Base-by-base conservation (phyloP, 2,113 vertebrate species). In the Gobiocypris rarus region DNA sequence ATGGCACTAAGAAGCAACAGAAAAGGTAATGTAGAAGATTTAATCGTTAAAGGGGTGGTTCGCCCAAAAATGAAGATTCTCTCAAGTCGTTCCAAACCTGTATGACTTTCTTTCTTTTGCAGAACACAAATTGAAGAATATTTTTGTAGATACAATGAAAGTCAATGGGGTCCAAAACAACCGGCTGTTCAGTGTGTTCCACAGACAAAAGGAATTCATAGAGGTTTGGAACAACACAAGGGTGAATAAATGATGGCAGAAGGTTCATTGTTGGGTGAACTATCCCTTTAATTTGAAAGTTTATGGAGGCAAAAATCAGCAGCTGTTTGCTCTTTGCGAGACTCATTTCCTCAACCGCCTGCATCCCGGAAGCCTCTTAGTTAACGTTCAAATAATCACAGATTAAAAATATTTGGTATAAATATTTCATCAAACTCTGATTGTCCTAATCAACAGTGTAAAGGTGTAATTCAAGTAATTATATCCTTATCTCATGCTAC, bases 341-440 rank as follows among this genome's bases (percentile, higher is more conserved):
- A 22, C 34, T 70, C 22, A 24, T 43, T 43, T 38, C 22, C 22
- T 2, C 34, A 4, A n/a, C 38, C 24, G 0, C 9, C 28, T 22
- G 50, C 9, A 75, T 56, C 48, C 28, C 69, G 9, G 48, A 76
- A 77, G 10, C 34, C 9, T 24, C 22, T 61, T 75, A 50, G 48
- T 54, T 45, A 43, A 78, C 67, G 43, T 67, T 79, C 34, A 9
- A 28, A 50, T 80, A 80, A 67, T 67, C 61, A 34, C 78, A 50
- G 24, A 80, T 78, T 43, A 28, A 61, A 76, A 73, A 59, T 45
- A 75, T 77, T 74, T 38, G 22, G 38, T 77, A 56, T 70, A 52
- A 77, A 28, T 77, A 52, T 77, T 34, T 76, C 22, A 78, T 78
- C 61, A 54, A 77, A 43, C 17, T 34, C 69, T 76, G 28, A 75